phyloP scores from a whole-genome alignment of 2,797 vertebrate genomes.

The Falco rusticolus region DNA sequence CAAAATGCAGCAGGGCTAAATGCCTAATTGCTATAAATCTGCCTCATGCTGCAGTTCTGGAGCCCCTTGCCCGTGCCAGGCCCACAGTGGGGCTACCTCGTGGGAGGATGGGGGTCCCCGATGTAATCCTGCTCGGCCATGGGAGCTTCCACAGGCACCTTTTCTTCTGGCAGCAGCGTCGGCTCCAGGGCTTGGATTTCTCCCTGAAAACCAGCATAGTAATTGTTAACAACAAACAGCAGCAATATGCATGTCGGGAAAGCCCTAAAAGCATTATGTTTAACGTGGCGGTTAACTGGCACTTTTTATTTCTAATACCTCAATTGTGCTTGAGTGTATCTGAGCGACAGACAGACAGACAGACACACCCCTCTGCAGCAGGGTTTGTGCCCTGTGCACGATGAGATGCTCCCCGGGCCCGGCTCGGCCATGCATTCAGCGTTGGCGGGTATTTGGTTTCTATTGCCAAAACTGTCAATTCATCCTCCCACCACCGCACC shows the following conservation, averaged over 20 bases:
- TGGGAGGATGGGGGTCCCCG: accelerated
- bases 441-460: neutral
- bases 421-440: neutral
- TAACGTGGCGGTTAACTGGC: accelerated
- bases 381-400: accelerated
- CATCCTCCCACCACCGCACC: neutral
- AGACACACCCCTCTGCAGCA: neutral
- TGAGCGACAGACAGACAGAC: accelerated
- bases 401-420: neutral
- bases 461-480: neutral
- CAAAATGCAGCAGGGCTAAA: neutral
- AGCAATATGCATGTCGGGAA: neutral
- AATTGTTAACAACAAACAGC: neutral
- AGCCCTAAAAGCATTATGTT: neutral
- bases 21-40: neutral
- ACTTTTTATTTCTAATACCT: neutral
- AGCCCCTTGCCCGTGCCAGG: neutral
- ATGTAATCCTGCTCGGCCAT: accelerated
- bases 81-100: accelerated
- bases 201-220: neutral
- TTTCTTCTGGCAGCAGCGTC: neutral
- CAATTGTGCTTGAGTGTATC: neutral
- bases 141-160: neutral
- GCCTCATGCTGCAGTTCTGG: accelerated
- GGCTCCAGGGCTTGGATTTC: neutral